Base-by-base conservation (phyloP, 2,113 vertebrate genomes). In the Thomomys bottae region DNA sequence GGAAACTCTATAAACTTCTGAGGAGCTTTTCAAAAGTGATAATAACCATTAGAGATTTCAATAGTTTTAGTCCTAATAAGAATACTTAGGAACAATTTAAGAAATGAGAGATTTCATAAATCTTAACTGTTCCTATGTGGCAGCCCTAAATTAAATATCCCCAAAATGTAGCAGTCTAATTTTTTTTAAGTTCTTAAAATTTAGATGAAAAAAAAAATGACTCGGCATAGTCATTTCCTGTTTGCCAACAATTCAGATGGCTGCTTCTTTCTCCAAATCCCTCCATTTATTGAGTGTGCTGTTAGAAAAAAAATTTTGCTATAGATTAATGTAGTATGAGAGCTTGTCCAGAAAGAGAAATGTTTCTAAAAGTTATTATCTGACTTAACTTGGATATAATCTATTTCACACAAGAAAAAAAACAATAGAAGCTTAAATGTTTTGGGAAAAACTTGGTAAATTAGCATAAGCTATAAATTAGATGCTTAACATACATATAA, bases 401-500 rank as follows among this genome's bases (percentile, higher is more conserved):
- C 68, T 38, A 24, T 24, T 38, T 17, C 34, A 71, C 34, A 71
- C 6, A 70, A 23, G 1, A 84, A 23, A 61, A 5, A 80, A 42
- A 84, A 30, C 32, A 45, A 73, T 11, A 45, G 89, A 54, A 49
- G 20, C 6, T 73, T 75, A 79, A 84, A 32, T 76, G 30, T 78
- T 71, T 18, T 49, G 42, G 34, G 87, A 82, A 59, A 72, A 75
- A 68, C 17, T 21, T 14, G 57, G 5, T 36, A 73, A 73, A 23
- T 59, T 61, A 73, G 28, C 26, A 45, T 45, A 54, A 24, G 68
- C 63, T 36, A 67, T 71, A 34, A 45, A 66, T 30, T 32, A 68
- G 28, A 59, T 87, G 30, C 30, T 73, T 36, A 66, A 67, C 20
- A n/a, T 38, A 73, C 75, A 36, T 89, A 95, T 93, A 75, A 42